Percentiles rank a stretch among this genome's conserved stretches.
Conservation (phyloP, 2,113 vertebrate species). For the Chelonoidis abingdonii region DNA sequence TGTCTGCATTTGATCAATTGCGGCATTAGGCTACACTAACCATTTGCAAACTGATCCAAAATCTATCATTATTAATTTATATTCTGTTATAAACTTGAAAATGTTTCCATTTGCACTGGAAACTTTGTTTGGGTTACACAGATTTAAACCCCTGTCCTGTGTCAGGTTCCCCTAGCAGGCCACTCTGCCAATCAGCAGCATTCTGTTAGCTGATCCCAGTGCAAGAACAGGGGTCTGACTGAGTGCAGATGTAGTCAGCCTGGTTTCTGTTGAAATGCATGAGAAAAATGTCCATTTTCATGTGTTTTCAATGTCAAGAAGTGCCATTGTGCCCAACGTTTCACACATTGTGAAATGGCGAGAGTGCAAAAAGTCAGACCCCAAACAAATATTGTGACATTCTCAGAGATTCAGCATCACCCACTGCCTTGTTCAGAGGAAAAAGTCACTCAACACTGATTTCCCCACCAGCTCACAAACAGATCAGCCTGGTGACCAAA, state of each 20-base stretch:
- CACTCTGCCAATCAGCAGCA: constrained; percentile 31
- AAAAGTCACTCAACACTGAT: background rate
- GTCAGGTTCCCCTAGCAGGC: background rate
- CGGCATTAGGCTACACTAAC: constrained; percentile 12
- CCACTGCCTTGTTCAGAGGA: background rate
- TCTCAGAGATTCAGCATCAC: background rate
- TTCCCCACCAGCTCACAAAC: background rate
- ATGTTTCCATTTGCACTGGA: constrained; percentile 69
- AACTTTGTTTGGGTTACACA: constrained; percentile 63
- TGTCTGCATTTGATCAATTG: constrained; percentile 45
- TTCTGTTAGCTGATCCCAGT: constrained; percentile 54
- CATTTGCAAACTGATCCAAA: background rate
- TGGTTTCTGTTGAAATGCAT: background rate
- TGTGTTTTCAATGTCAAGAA: constrained; percentile 13
- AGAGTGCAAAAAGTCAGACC: background rate
- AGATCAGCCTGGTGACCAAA: background rate
- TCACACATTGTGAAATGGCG: background rate
- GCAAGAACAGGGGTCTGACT: background rate
- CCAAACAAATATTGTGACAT: background rate
- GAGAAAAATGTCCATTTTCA: background rate
- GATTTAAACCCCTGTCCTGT: constrained; percentile 52
- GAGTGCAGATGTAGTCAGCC: background rate
- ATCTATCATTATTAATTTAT: constrained; percentile 6
- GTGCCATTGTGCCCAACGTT: constrained; percentile 32
- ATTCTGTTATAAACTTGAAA: constrained; percentile 68